These are phyloP conservation scores for Caenorhabditis drosophilae DNA, from an alignment of 2,888 invertebrate genomes.

Conservation along the genomic window DNA sequence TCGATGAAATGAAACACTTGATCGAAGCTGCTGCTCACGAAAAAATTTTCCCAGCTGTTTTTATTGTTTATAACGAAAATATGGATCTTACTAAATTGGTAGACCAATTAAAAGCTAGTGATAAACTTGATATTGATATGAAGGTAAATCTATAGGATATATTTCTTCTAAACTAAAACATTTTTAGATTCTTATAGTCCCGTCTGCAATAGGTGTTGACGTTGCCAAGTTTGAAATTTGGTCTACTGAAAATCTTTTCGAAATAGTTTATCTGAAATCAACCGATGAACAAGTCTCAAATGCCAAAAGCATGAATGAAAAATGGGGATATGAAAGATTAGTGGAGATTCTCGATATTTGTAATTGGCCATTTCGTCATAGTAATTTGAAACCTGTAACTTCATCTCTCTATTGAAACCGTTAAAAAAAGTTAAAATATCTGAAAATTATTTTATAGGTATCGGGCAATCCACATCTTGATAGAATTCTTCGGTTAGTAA, in stretches of 20 bases:
- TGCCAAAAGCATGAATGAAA: conserved; percentile 5
- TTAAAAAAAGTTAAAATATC: conserved; percentile 7
- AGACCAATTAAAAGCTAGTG: not conserved
- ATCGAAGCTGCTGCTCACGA: conserved; percentile 9
- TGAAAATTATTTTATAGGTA: conserved; percentile 1
- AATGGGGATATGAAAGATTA: conserved; percentile 12
- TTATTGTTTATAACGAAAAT: not conserved
- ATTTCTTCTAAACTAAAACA: not conserved
- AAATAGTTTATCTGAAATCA: conserved; percentile 15
- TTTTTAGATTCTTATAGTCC: not conserved
- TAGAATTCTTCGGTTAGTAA: conserved; percentile 3
- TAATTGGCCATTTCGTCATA: conserved; percentile 18
- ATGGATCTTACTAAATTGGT: not conserved
- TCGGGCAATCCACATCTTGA: conserved; percentile 12
- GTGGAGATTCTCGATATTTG: conserved; percentile 15
- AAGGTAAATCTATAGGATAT: too few relatives aligned
- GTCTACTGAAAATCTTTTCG: conserved; percentile 13
- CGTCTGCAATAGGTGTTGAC: not conserved
- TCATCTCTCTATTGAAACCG: conserved; percentile 9
- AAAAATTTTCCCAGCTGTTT: conserved; percentile 7
- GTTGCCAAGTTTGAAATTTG: conserved; percentile 7
- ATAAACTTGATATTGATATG: not conserved
- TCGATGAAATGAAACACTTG: not conserved
- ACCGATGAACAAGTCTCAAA: conserved; percentile 12
- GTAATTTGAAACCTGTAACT: not conserved